A percentile compares a stretch with the other conserved stretches of the same genome.
Evolutionary conservation across 1,140 invertebrate species (phyloP).

Genomic region (Marisa cornuarietis): DNA sequence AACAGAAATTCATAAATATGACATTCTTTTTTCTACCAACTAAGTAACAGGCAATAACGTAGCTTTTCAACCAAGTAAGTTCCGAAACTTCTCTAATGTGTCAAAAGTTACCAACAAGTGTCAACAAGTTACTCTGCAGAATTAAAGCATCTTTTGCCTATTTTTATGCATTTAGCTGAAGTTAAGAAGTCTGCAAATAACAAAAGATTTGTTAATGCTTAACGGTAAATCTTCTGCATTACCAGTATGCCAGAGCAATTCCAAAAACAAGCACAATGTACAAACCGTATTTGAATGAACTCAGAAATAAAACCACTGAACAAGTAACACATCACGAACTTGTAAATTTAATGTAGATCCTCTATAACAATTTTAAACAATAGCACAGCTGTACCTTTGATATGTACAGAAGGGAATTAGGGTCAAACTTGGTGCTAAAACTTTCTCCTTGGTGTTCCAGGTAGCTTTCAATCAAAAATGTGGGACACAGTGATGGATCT

Average conservation of each 20-base stretch:
- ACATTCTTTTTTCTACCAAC: neutral
- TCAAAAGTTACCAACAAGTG: no score
- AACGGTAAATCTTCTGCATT: no score
- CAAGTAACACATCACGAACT: neutral
- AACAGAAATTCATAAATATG: neutral
- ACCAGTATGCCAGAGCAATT: neutral
- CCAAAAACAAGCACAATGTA: neutral
- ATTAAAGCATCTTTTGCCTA: no score
- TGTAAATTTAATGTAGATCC: neutral
- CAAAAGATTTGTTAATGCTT: no score
- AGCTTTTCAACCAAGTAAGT: no score
- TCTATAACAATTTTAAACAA: neutral
- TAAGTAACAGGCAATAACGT: neutral
- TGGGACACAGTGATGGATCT: slow-evolving; percentile 56
- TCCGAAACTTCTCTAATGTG: no score
- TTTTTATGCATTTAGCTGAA: no score
- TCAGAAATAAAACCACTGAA: neutral
- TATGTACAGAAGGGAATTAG: slow-evolving; percentile 66
- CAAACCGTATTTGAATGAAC: neutral
- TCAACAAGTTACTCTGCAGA: no score
- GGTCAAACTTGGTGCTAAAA: slow-evolving; percentile 64
- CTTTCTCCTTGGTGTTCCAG: slow-evolving; percentile 65
- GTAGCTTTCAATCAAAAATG: slow-evolving; percentile 66
- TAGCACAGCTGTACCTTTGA: slow-evolving; percentile 56
- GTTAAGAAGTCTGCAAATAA: no score